phyloP scores from a whole-genome alignment of 2,888 invertebrate species.

The Agrochola lota region DNA sequence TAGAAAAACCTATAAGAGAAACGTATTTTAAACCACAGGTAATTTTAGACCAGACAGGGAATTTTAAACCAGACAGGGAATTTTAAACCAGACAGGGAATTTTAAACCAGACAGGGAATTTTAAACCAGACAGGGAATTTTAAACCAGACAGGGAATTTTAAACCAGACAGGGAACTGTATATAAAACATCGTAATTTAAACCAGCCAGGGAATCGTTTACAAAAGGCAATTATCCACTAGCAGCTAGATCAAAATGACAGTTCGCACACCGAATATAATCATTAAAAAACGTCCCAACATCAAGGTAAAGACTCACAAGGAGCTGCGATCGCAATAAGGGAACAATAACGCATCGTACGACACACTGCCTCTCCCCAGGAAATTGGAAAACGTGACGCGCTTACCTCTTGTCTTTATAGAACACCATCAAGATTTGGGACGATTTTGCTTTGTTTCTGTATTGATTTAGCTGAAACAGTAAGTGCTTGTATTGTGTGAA shows the following conservation, averaged over 20 bases:
- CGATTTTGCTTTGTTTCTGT: conserved; percentile 45
- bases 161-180: not conserved
- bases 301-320: conserved; percentile 48
- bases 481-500: not conserved
- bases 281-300: conserved; percentile 51
- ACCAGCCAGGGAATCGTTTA: not conserved
- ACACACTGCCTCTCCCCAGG: conserved; percentile 65
- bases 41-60: too few relatives aligned
- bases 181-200: too few relatives aligned
- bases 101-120: not conserved
- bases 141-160: not conserved
- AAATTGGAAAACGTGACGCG: conserved; percentile 73
- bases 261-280: conserved; percentile 19
- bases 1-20: too few relatives aligned
- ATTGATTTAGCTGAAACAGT: conserved; percentile 21
- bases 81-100: too few relatives aligned
- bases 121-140: too few relatives aligned
- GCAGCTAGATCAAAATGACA: not conserved
- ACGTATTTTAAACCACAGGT: not conserved
- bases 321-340: conserved; percentile 56
- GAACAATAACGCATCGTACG: conserved; percentile 62
- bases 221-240: not conserved
- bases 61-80: not conserved
- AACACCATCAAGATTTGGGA: conserved; percentile 56
- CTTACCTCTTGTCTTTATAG: conserved; percentile 60